These are phyloP conservation scores for Acomys russatus DNA, from an alignment of 2,797 vertebrate species.

Conservation along the genomic window DNA sequence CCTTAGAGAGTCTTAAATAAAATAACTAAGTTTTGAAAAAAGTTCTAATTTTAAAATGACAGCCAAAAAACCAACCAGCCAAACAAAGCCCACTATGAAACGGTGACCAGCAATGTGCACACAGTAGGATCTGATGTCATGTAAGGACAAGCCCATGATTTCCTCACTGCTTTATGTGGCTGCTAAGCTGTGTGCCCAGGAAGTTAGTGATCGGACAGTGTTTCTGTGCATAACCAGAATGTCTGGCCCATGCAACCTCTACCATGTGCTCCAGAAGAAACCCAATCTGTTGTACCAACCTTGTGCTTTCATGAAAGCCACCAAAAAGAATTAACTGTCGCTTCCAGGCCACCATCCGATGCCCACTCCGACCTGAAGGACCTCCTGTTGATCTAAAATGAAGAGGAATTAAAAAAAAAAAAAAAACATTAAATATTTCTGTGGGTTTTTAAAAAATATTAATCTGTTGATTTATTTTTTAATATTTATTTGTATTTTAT, in stretches of 20 bases:
- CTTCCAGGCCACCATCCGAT: constrained; percentile 96
- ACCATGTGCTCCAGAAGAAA: not conserved
- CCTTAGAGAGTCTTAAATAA: constrained; percentile 15
- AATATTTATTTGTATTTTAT: not conserved
- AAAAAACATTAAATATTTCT: not conserved
- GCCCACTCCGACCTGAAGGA: constrained; percentile 96
- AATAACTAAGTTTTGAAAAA: not conserved
- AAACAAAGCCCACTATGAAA: not conserved
- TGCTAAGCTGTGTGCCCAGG: accelerated
- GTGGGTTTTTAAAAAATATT: not conserved
- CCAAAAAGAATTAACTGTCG: constrained; percentile 96
- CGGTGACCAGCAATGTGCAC: not conserved
- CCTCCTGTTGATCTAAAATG: constrained; percentile 93
- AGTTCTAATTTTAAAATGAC: not conserved
- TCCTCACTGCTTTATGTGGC: not conserved
- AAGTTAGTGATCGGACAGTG: not conserved
- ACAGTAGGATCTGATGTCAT: not conserved
- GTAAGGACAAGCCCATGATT: no score
- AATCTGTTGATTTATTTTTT: not conserved
- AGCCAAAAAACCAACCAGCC: not conserved
- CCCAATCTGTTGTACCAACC: constrained; percentile 87
- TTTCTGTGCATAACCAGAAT: accelerated
- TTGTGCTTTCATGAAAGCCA: constrained; percentile 97
- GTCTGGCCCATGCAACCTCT: not conserved
- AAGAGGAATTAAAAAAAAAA: not conserved